Evolutionary conservation across 2,888 invertebrate genomes (phyloP).

Genomic region (Napeogenes inachia): DNA sequence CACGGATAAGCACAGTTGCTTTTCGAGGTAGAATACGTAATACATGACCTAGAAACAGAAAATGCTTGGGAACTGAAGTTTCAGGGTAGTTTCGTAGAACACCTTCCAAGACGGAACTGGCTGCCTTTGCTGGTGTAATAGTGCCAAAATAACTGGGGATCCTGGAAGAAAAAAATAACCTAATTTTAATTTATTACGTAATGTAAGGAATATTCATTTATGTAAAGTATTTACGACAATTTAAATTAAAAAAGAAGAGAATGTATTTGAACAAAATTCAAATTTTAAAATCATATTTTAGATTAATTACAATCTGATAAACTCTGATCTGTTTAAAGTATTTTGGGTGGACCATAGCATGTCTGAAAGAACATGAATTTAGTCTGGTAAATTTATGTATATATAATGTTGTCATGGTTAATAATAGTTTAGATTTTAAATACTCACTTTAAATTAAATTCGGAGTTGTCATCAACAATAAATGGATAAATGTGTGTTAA

Average conservation of each 20-base stretch:
- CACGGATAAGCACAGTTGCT: slow-evolving; percentile 78
- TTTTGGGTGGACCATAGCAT: too few species aligned
- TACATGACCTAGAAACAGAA: slow-evolving; percentile 77
- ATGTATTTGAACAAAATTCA: too few species aligned
- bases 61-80: slow-evolving; percentile 80
- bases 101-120: slow-evolving; percentile 77
- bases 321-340: too few species aligned
- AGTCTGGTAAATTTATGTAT: background rate
- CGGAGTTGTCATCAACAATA: slow-evolving; percentile 74
- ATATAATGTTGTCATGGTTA: too few species aligned
- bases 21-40: slow-evolving; percentile 78
- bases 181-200: too few species aligned
- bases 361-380: background rate
- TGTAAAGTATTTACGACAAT: too few species aligned
- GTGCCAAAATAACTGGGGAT: slow-evolving; percentile 82
- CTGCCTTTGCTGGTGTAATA: slow-evolving; percentile 77
- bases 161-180: too few species aligned
- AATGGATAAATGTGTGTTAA: slow-evolving; percentile 81
- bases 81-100: slow-evolving; percentile 79
- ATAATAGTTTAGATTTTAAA: background rate
- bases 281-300: too few species aligned
- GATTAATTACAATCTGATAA: too few species aligned
- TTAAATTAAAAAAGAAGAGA: too few species aligned
- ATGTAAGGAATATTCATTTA: too few species aligned
- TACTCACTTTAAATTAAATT: slow-evolving; percentile 75